Evolutionary conservation across 2,113 vertebrate species (phyloP).

Genomic region (Lasiurus cinereus): DNA sequence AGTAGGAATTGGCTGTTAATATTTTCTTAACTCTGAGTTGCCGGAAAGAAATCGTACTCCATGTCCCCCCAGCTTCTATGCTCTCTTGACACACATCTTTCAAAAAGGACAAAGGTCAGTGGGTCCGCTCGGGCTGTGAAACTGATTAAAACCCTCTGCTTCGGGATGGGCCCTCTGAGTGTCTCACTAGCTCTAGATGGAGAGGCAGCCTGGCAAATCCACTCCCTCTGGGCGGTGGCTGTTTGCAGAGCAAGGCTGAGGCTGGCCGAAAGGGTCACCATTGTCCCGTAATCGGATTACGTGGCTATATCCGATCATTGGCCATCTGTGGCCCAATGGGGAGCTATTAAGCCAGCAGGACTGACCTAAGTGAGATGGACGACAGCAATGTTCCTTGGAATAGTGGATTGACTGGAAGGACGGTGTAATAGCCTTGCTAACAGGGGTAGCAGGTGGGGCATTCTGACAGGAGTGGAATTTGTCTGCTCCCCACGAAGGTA

Average conservation of each 20-base stretch:
- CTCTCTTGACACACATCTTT: neutral
- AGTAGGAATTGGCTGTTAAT: neutral
- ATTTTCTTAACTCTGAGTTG: neutral
- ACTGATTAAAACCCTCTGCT: neutral
- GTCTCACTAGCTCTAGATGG: neutral
- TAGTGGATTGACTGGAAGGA: neutral
- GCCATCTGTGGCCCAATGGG: conserved; percentile 53
- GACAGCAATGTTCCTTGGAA: conserved; percentile 46
- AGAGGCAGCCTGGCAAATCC: neutral
- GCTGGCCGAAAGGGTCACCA: conserved; percentile 37
- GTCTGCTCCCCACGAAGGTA: neutral
- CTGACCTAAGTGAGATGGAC: conserved; percentile 63
- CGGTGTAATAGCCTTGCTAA: neutral
- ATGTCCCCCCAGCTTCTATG: neutral
- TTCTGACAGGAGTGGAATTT: neutral
- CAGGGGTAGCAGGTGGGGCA: neutral
- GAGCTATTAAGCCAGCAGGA: conserved; percentile 34
- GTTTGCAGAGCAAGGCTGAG: conserved; percentile 1
- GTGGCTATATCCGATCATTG: conserved; percentile 10
- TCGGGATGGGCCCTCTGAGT: neutral
- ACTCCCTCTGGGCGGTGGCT: conserved; percentile 15
- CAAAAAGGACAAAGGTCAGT: neutral
- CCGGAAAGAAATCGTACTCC: neutral
- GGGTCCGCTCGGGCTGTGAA: neutral
- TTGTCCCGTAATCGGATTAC: conserved; percentile 55